Evolutionary conservation across 2,113 vertebrate genomes (phyloP).

Genomic region (Epinephelus cyanopodus): DNA sequence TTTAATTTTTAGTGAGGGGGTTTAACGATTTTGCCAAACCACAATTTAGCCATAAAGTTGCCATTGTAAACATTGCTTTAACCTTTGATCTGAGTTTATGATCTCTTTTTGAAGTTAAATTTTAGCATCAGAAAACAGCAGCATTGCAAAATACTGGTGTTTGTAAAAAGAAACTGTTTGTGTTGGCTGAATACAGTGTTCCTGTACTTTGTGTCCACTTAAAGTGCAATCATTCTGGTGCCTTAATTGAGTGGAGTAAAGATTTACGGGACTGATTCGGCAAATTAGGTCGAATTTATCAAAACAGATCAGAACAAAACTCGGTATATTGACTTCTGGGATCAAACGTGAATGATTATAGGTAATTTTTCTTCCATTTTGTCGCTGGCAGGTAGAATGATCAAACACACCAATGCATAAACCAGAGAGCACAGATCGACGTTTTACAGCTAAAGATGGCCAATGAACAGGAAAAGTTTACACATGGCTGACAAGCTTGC

Average conservation of each 20-base stretch:
- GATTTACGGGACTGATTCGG: neutral
- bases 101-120: neutral
- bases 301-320: neutral
- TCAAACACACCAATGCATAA: neutral
- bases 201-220: neutral
- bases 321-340: neutral
- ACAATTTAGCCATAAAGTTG: constrained; percentile 20
- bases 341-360: neutral
- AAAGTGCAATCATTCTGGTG: neutral
- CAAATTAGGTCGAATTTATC: neutral
- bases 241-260: neutral
- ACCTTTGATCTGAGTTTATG: neutral
- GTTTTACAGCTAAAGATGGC: constrained; percentile 9
- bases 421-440: neutral
- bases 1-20: constrained; percentile 7
- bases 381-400: neutral
- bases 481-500: neutral
- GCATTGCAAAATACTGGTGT: neutral
- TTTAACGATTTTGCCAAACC: constrained; percentile 18
- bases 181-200: neutral
- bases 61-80: constrained; percentile 17
- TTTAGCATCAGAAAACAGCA: neutral
- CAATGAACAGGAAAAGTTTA: neutral
- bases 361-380: neutral
- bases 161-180: neutral